Evolutionary conservation across 2,888 invertebrate species (phyloP).

Genomic region (Plemyria rubiginata): DNA sequence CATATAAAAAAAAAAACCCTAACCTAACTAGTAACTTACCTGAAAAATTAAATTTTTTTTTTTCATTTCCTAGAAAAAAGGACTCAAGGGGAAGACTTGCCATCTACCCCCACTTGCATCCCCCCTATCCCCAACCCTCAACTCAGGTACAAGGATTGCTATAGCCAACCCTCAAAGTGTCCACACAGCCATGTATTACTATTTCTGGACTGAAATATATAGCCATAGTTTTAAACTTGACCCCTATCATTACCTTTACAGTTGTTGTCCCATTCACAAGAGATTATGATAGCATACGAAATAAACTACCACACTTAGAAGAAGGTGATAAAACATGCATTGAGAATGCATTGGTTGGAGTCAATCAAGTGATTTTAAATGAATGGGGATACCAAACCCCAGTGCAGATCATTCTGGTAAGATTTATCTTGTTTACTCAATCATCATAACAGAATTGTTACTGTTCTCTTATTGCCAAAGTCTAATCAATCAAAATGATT

Average conservation of each 20-base stretch:
- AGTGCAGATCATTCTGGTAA: slow-evolving; percentile 87
- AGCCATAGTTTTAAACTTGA: background rate
- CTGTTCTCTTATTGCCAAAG: background rate
- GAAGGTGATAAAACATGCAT: slow-evolving; percentile 95
- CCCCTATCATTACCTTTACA: slow-evolving; percentile 45
- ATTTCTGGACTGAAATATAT: background rate
- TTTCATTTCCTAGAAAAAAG: too few species aligned
- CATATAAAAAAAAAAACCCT: too few species aligned
- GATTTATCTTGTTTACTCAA: background rate
- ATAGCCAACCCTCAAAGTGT: too few species aligned
- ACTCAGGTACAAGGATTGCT: too few species aligned
- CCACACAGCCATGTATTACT: background rate
- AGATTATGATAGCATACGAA: slow-evolving; percentile 92
- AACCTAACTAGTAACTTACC: too few species aligned
- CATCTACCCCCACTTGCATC: too few species aligned
- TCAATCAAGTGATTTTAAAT: slow-evolving; percentile 90
- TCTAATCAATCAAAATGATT: slow-evolving; percentile 4
- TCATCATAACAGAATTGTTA: background rate
- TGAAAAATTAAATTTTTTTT: too few species aligned
- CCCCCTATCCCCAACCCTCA: too few species aligned
- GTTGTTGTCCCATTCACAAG: slow-evolving; percentile 94
- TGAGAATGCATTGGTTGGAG: slow-evolving; percentile 91
- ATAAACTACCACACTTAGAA: slow-evolving; percentile 90
- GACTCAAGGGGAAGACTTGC: too few species aligned
- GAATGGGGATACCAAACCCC: slow-evolving; percentile 96